Evolutionary conservation across 2,888 invertebrate genomes (phyloP), one percentile per base, ranked within the genome.

Genomic region (Stenodera caucasica): DNA sequence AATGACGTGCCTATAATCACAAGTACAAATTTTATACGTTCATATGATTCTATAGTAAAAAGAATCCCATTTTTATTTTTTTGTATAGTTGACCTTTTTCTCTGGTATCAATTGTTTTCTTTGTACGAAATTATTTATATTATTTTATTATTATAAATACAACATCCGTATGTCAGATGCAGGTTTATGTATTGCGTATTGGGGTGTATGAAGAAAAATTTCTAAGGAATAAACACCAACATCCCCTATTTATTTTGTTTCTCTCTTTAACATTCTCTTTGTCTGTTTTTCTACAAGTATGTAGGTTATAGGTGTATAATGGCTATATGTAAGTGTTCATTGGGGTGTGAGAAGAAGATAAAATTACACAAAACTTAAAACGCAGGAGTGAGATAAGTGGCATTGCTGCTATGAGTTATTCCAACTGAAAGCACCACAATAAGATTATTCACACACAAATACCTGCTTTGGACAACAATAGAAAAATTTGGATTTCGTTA

Each of bases 401-500:
- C 61, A 64, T 60, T 54, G 52, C 52, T 52, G 63, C 52, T 52
- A 56, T 57, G 66, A 70, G 71, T 72, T 73, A 73, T 73, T 74
- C 73, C 72, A 63, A 66, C 68, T 67, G 73, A 74, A 71, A 70
- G 65, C 66, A 67, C 55, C 66, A 75, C 71, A 72, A 75, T 73
- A 63, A 70, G 70, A 74, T 76, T 76, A 74, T 74, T 74, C 72
- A 76, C 74, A 73, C 73, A 76, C 73, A 75, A 75, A 76, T 77
- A 76, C 76, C 76, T 76, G 72, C 72, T 67, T 64, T 64, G 66
- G 69, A 53, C 72, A 71, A 74, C 75, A 74, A 75, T 70, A 67
- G 71, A 70, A 67, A 70, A 73, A 72, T 69, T 70, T 68, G 63
- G 72, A 73, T 72, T 71, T 71, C 45, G 71, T 70, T 72, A n/a